Base-by-base conservation (phyloP, 2,888 invertebrate genomes). In the Heliothis peltigera region DNA sequence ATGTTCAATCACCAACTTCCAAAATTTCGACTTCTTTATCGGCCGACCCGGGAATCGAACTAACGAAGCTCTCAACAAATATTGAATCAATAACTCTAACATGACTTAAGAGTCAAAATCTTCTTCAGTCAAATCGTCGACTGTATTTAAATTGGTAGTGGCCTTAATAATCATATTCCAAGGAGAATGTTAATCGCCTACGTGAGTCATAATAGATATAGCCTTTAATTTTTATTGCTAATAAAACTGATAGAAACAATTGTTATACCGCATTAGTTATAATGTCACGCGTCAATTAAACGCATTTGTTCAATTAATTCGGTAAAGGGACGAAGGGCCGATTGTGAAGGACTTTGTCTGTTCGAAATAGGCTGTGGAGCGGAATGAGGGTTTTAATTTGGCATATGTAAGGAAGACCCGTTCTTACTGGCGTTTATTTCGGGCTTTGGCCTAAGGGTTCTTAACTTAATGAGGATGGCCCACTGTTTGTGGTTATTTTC, bases 251-350 rank as follows among this genome's bases (percentile, higher is more conserved):
- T 64, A 73, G 52, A 58, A 67, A 71, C 72, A 80, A 82, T 75
- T 57, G 47, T 19, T 59, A 39, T 47, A 65, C 63, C 61, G 62
- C 70, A 77, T 82, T 77, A 66, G 64, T 69, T 84, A 82, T 69
- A 78, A 77, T 85, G 86, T 84, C 87, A 86, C 81, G 81, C 63
- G 52, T 79, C 82, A 86, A 84, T 87, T 85, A 84, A 84, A 80
- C 81, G 67, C 83, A 80, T 84, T 84, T 79, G 80, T 79, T 74
- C 81, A 82, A 85, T 87, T 85, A 83, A 67, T 77, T 66, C 73
- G 55, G 59, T 64, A 55, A 69, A 76, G 75, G 80, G 75, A 75
- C 70, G 70, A 49, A 77, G 68, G 77, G 64, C 32, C 51, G 19
- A 47, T 61, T 44, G 46, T 42, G 42, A 48, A 52, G 58, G 44